Base-by-base conservation (phyloP, 2,888 invertebrate species). In the Drosophila setosimentum region DNA sequence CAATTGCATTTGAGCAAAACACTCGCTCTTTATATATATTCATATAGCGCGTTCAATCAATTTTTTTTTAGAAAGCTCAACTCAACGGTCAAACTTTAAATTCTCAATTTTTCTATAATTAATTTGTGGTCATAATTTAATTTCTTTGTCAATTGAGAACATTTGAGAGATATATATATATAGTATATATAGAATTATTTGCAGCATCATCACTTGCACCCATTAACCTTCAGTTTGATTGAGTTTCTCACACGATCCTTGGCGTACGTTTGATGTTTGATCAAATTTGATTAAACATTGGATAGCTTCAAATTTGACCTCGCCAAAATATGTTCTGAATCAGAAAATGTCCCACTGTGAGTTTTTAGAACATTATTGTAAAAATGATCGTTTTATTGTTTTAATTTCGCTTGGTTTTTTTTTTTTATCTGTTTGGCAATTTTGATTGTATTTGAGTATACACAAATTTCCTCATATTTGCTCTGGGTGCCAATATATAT, bases 161-260 rank as follows among this genome's bases (percentile, higher is more conserved):
- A 50, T 57, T 68, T 42, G 10, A 27, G 32, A 33, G 18, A 35
- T 29, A 27, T 37, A n/a, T 59, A 33, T 40, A 42, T 42, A 13
- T 16, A n/a, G 21, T 16, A n/a, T 29, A 24, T 37, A 2, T 35
- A 18, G 13, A 18, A 27, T 6, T 24, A 29, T 57, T 35, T 54
- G 33, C 18, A 53, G 57, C 61, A 61, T 51, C 53, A 53, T n/a
- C 53, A 68, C 48, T 69, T 64, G 66, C 64, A 68, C 64, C 72
- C 51, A 72, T 78, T 80, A 70, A 80, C 87, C 89, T 88, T 78
- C 70, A 66, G 65, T 57, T 42, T 50, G n/a, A 33, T 60, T 30
- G 10, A n/a, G 24, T 53, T 69, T 33, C 60, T 40, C 65, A 45
- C 49, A 37, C 59, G 53, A 35, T 50, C 55, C 8, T 51, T 29